Evolutionary conservation across 2,113 vertebrate species (phyloP).

Genomic region (Epinephelus fuscoguttatus): DNA sequence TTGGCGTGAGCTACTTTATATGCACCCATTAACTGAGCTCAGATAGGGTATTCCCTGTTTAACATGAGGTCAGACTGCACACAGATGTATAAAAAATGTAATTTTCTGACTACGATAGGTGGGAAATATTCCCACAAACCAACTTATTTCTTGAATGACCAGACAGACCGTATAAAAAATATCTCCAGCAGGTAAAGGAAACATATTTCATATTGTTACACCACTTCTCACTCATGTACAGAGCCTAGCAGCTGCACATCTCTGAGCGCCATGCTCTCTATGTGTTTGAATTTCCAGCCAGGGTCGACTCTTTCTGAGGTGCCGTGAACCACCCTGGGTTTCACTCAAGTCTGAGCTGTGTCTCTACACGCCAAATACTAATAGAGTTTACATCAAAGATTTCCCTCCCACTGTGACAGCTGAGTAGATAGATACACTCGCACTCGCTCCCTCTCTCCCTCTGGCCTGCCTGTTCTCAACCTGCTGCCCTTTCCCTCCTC

Average conservation of each 20-base stretch:
- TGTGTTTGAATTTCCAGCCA: conserved; percentile 15
- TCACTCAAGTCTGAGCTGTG: conserved; percentile 40
- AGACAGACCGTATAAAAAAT: not conserved
- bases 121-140: not conserved
- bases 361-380: conserved; percentile 62
- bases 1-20: not conserved
- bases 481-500: conserved; percentile 36
- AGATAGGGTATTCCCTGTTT: not conserved
- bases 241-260: conserved; percentile 20
- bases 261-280: not conserved
- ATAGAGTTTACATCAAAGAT: conserved; percentile 74
- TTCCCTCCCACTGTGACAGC: conserved; percentile 65
- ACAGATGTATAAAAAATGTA: not conserved
- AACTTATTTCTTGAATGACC: not conserved
- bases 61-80: not conserved
- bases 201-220: conserved; percentile 15
- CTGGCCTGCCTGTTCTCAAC: conserved; percentile 50
- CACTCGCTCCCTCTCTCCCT: conserved; percentile 2
- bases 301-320: conserved; percentile 26
- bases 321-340: conserved; percentile 34
- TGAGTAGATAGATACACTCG: conserved; percentile 43
- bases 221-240: not conserved
- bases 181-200: not conserved
- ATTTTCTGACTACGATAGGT: not conserved
- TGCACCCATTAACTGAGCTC: not conserved